phyloP scores from a whole-genome alignment of 2,113 vertebrate genomes.

The Sorex araneus region DNA sequence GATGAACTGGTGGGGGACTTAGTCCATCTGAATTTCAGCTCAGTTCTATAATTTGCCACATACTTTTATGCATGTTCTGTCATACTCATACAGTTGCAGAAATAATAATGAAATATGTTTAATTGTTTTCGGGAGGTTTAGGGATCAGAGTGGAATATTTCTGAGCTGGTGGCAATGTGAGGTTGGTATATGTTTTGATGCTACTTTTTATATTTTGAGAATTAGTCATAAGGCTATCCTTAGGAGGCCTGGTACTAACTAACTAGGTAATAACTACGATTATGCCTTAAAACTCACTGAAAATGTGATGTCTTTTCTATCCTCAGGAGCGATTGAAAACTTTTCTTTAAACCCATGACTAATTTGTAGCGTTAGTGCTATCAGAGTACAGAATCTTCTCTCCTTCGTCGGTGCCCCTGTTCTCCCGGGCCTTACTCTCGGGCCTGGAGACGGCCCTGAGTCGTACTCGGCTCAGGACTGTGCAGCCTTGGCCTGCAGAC shows the following conservation, averaged over 20 bases:
- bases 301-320: slow-evolving; percentile 50
- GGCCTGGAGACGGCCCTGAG: background rate
- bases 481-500: no score
- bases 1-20: background rate
- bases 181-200: background rate
- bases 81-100: background rate
- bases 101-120: slow-evolving; percentile 33
- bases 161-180: background rate
- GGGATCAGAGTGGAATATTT: background rate
- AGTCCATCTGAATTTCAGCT: slow-evolving; percentile 24
- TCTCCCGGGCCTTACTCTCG: background rate
- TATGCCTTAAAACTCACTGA: background rate
- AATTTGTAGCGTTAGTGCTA: background rate
- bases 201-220: background rate
- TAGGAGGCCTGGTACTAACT: background rate
- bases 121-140: background rate
- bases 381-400: background rate
- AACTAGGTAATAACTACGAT: background rate
- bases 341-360: background rate
- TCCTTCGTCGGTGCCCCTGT: background rate
- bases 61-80: background rate
- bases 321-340: background rate
- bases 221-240: slow-evolving; percentile 2
- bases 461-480: background rate
- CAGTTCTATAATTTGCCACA: background rate